Evolutionary conservation across 37 sponge, comb jelly and placozoan species (phyloP).

Genomic region (Geodia barretti): DNA sequence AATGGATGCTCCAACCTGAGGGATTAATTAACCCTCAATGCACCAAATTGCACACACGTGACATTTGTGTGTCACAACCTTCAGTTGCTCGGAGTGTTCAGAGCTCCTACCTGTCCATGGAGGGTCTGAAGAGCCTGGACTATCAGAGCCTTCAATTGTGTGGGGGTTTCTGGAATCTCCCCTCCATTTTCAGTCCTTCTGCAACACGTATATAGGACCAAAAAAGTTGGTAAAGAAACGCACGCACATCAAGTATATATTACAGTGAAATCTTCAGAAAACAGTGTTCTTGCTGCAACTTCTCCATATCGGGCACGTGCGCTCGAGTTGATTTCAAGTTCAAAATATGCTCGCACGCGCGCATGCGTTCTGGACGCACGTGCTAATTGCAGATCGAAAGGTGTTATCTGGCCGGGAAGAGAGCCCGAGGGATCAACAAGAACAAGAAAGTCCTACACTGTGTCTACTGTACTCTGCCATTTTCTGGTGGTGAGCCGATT

Average conservation of each 20-base stretch:
- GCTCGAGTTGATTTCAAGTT: background rate
- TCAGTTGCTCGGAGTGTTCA: background rate
- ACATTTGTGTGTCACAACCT: background rate
- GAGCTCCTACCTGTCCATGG: slow-evolving; percentile 48
- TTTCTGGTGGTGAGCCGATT: background rate
- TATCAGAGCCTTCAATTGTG: slow-evolving; percentile 44
- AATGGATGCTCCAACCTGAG: slow-evolving; percentile 62
- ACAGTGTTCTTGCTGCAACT: slow-evolving; percentile 29
- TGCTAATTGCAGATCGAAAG: background rate
- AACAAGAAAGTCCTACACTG: background rate
- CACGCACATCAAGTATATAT: background rate
- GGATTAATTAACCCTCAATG: background rate
- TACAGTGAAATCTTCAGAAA: slow-evolving; percentile 26
- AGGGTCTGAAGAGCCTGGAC: slow-evolving; percentile 49
- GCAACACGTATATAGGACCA: background rate
- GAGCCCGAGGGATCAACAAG: background rate
- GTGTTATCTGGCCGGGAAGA: too few relatives aligned
- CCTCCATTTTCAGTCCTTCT: slow-evolving; percentile 37
- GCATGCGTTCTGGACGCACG: background rate
- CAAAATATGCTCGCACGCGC: background rate
- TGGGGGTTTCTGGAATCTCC: slow-evolving; percentile 4
- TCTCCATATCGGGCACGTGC: slow-evolving; percentile 9
- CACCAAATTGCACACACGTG: background rate
- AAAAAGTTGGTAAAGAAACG: background rate
- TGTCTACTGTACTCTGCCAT: background rate